These are phyloP conservation scores for Anser brachyrhynchus DNA, from an alignment of 2,113 vertebrate genomes.

Conservation along the genomic window DNA sequence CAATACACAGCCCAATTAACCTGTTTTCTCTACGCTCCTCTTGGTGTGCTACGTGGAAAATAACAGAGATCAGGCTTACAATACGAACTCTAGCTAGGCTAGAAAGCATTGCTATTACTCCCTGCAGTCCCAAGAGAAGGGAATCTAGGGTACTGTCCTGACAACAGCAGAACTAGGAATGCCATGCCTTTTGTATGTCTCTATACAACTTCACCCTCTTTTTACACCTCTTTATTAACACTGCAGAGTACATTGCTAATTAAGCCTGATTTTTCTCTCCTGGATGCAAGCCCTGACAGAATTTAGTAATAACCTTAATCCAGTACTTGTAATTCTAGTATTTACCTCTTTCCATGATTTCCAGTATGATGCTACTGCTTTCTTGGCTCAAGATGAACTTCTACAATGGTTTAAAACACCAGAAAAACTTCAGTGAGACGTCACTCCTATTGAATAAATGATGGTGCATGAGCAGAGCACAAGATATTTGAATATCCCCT, in stretches of 20 bases:
- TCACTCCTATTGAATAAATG: background rate
- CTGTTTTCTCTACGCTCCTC: background rate
- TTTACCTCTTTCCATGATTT: slow-evolving; percentile 33
- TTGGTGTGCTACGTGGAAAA: background rate
- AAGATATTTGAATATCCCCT: background rate
- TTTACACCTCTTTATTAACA: background rate
- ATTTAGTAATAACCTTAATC: slow-evolving; percentile 36
- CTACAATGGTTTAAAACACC: background rate
- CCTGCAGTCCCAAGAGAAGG: background rate
- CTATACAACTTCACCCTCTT: background rate
- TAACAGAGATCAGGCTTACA: background rate
- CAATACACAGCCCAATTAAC: background rate
- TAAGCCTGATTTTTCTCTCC: slow-evolving; percentile 14
- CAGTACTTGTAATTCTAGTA: background rate
- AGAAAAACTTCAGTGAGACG: background rate
- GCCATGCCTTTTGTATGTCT: background rate
- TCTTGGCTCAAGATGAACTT: background rate
- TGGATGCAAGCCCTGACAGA: background rate
- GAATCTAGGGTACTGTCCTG: background rate
- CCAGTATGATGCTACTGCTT: background rate
- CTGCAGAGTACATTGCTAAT: slow-evolving; percentile 10
- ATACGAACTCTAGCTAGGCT: background rate
- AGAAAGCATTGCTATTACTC: background rate
- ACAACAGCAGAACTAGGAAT: background rate
- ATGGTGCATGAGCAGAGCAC: background rate